phyloP scores from a whole-genome alignment of 2,113 vertebrate species.

The Phylloscopus trochiloides region DNA sequence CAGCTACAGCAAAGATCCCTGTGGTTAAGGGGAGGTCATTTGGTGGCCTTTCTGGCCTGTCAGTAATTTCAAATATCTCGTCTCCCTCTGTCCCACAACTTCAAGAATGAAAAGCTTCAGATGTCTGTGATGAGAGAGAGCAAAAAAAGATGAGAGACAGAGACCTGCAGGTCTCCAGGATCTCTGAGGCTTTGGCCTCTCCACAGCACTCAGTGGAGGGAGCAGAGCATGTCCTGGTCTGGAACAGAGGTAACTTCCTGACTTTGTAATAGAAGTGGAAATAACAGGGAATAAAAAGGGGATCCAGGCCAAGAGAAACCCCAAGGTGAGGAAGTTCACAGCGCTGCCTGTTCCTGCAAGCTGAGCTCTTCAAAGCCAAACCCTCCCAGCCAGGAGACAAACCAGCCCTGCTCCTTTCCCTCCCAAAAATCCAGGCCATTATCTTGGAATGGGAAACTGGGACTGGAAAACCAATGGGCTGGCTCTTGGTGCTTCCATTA shows the following conservation, averaged over 20 bases:
- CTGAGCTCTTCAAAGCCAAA: not conserved
- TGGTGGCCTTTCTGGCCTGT: not conserved
- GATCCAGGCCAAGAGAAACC: not conserved
- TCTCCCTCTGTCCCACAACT: not conserved
- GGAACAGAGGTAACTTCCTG: not conserved
- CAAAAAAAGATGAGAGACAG: not conserved
- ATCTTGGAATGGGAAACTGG: not conserved
- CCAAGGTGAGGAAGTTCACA: not conserved
- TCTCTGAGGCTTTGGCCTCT: not conserved
- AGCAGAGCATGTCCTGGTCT: not conserved
- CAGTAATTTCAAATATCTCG: not conserved
- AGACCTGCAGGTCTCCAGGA: not conserved
- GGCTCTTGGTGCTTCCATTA: not conserved
- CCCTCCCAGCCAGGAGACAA: not conserved
- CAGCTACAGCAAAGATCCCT: not conserved
- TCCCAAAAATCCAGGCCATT: not conserved
- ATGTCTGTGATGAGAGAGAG: not conserved
- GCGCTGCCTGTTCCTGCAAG: not conserved
- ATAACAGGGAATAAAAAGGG: not conserved
- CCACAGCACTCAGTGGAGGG: not conserved
- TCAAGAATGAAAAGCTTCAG: not conserved
- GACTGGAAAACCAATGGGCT: not conserved
- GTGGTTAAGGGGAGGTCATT: accelerated
- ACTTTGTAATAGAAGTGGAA: not conserved
- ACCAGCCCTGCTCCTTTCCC: not conserved